Base-by-base conservation (phyloP, 2,797 vertebrate genomes). In the Tiaroga cobitis region DNA sequence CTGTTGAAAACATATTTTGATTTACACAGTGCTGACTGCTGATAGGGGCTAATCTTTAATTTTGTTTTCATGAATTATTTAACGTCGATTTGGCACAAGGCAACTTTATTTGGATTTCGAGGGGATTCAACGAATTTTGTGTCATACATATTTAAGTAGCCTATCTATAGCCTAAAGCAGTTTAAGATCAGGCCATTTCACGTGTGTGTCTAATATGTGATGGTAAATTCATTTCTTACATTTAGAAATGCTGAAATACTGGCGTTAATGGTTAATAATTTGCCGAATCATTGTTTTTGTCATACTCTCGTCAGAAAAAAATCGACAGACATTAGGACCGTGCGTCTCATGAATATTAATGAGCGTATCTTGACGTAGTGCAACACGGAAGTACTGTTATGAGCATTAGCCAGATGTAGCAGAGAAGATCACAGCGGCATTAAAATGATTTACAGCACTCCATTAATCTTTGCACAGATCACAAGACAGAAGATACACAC, bases 331-430 rank as follows among this genome's bases (percentile, higher is more conserved):
- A 4, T 32, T 13, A 80, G 69, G 84, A 85, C 84, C 76, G 4
- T 18, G 32, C 77, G 10, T 39, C 43, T 80, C 54, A 74, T 51
- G 77, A 80, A 73, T 80, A 37, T 73, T 59, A 32, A 43, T 61
- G 19, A 26, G 21, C 32, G 0, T 6, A 9, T 3, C 8, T 56
- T 63, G 68, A 80, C 77, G 84, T 67, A 2, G 2, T 1, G 11
- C 63, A 79, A 70, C 49, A n/a, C 68, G 84, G 84, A 85, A 85
- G 56, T 73, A 13, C 49, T 56, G 46, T 78, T 26, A 5, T 79
- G 39, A 73, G 15, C 83, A 37, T 85, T 51, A 79, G 68, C 67
- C 76, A 79, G 26, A 32, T 41, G 32, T 63, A 73, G 54, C 67
- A 80, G 43, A 77, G 63, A 63, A 56, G 68, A 73, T 73, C 77